Evolutionary conservation across 2,113 vertebrate genomes (phyloP), one percentile per base, ranked within the genome.

Genomic region (Scomber colias): DNA sequence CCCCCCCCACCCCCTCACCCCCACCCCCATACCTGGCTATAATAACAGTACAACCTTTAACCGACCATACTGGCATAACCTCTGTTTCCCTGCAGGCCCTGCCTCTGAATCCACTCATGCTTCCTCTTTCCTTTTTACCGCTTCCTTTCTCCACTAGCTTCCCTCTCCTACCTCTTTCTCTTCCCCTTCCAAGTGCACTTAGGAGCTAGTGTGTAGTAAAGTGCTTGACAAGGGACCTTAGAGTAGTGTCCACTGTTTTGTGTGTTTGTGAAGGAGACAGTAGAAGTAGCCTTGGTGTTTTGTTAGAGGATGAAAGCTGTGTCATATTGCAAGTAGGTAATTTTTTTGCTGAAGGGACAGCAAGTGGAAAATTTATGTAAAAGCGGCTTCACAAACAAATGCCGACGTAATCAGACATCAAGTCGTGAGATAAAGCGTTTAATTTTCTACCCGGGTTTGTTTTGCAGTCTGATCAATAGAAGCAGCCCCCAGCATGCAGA

Each of bases 11-110:
- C 75, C 74, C 70, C 79, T 50, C 71, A 54, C 27, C 71, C 75
- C 74, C 70, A 77, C 24, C 54, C 79, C 55, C 72, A 68, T 76
- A 82, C 72, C 77, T 82, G 83, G 35, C 19, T 46, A 7, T 24
- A 80, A 72, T 53, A 81, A 55, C 77, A 81, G 64, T 62, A 11
- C 57, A 60, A 79, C 70, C 81, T 83, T 91, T 82, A 88, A 89
- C 73, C 80, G 82, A 65, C 62, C 68, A n/a, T 1, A 30, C 79
- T 75, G 64, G 45, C 77, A 67, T 60, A 44, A 31, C 54, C 50
- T 30, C 11, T 1, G 40, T 73, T 60, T 67, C 82, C 84, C 87
- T 85, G 79, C 82, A 64, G 85, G 50, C 67, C 56, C 75, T 64
- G 77, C 75, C 56, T 71, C 24, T 19, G 64, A 71, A 82, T 77